A percentile compares a stretch with the other conserved stretches of the same genome.
phyloP scores from a whole-genome alignment of 2,888 invertebrate genomes.

The Apoda limacodes region DNA sequence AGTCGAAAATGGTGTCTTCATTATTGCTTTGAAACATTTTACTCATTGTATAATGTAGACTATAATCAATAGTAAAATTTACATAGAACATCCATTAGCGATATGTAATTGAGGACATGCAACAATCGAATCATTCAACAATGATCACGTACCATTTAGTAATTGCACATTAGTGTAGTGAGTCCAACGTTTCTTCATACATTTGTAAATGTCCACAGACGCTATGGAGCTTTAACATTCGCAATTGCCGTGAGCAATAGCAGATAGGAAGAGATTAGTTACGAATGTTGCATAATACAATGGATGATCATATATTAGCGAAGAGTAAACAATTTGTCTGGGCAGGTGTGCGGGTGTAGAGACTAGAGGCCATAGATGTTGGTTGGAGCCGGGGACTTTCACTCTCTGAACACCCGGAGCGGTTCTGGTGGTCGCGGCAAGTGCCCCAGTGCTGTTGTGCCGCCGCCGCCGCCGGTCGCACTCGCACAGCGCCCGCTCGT shows the following conservation, averaged over 20 bases:
- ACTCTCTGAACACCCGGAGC: conserved; percentile 43
- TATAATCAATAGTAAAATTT: too few relatives aligned
- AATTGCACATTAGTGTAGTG: too few relatives aligned
- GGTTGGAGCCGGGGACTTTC: conserved; percentile 49
- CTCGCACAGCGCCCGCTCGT: too few relatives aligned
- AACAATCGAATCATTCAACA: too few relatives aligned
- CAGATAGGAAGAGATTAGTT: conserved; percentile 15
- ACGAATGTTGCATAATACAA: conserved; percentile 19
- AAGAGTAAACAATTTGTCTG: conserved; percentile 25
- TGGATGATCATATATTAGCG: conserved; percentile 13
- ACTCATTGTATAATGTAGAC: too few relatives aligned
- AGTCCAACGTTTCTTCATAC: too few relatives aligned
- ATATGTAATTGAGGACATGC: too few relatives aligned
- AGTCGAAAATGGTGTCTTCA: too few relatives aligned
- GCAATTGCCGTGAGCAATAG: conserved; percentile 7
- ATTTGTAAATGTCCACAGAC: too few relatives aligned
- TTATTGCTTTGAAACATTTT: too few relatives aligned
- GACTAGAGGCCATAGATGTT: conserved; percentile 34
- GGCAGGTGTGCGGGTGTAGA: conserved; percentile 41
- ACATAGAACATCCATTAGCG: too few relatives aligned
- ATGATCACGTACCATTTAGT: too few relatives aligned
- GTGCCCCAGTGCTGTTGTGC: conserved; percentile 48
- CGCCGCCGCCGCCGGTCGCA: conserved; percentile 37
- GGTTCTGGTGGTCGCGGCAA: conserved; percentile 34
- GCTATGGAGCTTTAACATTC: conserved; percentile 8